These are phyloP conservation scores for Grus americana DNA, from an alignment of 2,113 vertebrate species.

Conservation along the genomic window DNA sequence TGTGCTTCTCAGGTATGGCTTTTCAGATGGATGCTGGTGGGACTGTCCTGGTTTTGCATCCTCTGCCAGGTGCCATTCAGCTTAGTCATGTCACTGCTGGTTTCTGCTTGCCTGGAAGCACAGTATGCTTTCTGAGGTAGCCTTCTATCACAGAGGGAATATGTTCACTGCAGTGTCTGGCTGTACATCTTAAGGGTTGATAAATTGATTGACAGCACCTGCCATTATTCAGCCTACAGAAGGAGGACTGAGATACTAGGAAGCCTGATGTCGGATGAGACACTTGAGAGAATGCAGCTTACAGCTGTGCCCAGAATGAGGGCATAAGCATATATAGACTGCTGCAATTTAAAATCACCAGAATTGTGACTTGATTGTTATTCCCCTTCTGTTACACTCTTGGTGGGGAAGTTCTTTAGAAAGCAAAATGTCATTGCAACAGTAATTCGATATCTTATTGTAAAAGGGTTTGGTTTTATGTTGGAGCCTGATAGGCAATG, in stretches of 20 bases:
- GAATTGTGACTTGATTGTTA: neutral
- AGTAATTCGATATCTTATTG: neutral
- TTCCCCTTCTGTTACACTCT: neutral
- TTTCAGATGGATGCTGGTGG: neutral
- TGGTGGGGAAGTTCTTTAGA: neutral
- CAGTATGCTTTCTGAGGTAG: neutral
- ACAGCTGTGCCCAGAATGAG: neutral
- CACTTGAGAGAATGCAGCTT: neutral
- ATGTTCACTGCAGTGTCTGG: neutral
- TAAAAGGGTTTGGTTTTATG: neutral
- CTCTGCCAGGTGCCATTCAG: neutral
- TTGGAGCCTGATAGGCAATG: neutral
- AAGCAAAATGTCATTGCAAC: neutral
- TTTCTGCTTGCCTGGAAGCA: neutral
- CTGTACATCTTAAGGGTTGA: neutral
- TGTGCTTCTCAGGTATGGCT: neutral
- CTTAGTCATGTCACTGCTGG: neutral
- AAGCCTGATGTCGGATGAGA: neutral
- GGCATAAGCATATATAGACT: neutral
- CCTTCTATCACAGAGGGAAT: neutral
- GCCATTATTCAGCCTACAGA: neutral
- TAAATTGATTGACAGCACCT: neutral
- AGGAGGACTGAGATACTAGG: neutral
- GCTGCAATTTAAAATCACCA: neutral
- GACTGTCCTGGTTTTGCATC: neutral